A percentile compares a stretch with the other conserved stretches of the same genome.
Conservation (phyloP, 2,113 vertebrate species). For the Kobus ellipsiprymnus region DNA sequence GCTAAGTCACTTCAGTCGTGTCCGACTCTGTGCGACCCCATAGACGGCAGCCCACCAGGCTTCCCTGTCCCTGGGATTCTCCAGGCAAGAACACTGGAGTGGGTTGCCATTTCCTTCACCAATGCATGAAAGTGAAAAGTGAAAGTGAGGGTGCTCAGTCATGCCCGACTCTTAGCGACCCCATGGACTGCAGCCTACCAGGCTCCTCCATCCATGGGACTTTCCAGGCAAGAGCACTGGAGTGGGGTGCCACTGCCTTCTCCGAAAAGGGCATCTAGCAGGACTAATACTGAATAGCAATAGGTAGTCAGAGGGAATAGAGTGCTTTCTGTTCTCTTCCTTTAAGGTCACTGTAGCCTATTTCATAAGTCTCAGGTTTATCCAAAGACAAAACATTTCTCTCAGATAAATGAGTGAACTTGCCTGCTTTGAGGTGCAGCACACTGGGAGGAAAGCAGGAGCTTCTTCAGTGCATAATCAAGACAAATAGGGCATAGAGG, state of each 20-base stretch:
- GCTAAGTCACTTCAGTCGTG: rapidly evolving
- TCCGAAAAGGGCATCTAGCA: not conserved
- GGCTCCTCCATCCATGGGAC: no score
- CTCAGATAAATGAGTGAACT: not conserved
- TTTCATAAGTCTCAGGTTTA: not conserved
- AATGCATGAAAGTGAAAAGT: no score
- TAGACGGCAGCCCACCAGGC: no score
- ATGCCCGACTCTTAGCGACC: rapidly evolving
- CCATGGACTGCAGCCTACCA: no score
- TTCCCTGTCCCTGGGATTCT: no score
- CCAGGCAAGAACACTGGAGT: no score
- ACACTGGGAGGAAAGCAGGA: not conserved
- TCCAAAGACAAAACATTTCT: not conserved
- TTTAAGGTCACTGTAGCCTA: not conserved
- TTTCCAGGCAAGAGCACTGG: no score
- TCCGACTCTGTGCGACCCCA: no score
- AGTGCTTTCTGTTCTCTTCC: not conserved
- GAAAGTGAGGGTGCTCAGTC: no score
- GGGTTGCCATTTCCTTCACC: no score
- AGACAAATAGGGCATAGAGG: not conserved
- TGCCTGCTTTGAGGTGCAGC: not conserved
- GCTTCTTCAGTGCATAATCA: not conserved
- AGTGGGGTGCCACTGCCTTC: no score
- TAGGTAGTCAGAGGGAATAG: not conserved
- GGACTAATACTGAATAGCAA: not conserved